Base-by-base conservation (phyloP, 2,113 vertebrate genomes). In the Phoxinus phoxinus region DNA sequence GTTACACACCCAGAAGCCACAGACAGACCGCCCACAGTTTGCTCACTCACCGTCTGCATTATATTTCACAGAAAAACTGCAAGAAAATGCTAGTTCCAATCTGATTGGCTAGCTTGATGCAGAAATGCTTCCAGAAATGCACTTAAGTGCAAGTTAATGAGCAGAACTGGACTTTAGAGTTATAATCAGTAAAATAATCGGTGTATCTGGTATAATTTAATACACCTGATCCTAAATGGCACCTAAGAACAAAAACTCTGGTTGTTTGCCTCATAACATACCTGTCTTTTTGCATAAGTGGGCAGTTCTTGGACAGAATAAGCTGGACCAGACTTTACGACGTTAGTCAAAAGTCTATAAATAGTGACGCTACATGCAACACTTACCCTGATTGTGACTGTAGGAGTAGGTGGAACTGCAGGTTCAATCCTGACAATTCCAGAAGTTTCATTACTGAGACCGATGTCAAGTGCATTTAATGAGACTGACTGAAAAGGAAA, bases 341-440 rank as follows among this genome's bases (percentile, higher is more conserved):
- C 6, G 19, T 56, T 23, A 56, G 53, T 56, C 6, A 56, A 56
- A 56, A 23, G 19, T 8, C 53, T 56, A 56, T 23, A 56, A 56
- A 56, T 56, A 56, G 1, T 56, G 53, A 56, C 6, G 19, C 53
- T 9, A 21, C 1, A 6, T 56, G 19, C 59, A 59, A 59, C 17
- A 69, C 96, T 95, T 94, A 99, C 97, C 96, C 97, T 95, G 92
- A 99, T 94, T 90, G 97, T 96, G 91, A 97, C 93, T 78, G 96
- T 90, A 71, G 96, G 95, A 91, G 94, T 91, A 46, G 95, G 94
- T 37, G 95, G 90, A 90, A 95, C 86, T 89, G 96, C 92, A 87
- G 95, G 90, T 67, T 94, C 93, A 56, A 87, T 65, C 79, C 91
- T 89, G 80, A 88, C 79, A 2, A 77, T 46, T 46, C 92, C 93